phyloP scores from a whole-genome alignment of 2,113 vertebrate genomes.

The Diadophis punctatus region DNA sequence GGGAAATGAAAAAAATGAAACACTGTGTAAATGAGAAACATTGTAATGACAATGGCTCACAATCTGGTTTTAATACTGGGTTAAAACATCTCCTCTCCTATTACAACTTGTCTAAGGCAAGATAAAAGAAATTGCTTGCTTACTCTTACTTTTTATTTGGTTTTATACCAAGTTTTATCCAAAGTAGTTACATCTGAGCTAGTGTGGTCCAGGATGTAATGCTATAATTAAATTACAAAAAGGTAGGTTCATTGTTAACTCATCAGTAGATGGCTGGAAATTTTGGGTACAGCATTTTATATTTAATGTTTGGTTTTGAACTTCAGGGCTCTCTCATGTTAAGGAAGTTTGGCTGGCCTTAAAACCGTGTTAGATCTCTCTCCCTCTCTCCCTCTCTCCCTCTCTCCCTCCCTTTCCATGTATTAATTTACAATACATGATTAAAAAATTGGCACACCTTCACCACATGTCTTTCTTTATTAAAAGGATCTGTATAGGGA shows the following conservation, averaged over 20 bases:
- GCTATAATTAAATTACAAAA: not conserved
- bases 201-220: not conserved
- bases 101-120: not conserved
- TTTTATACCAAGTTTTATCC: not conserved
- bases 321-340: not conserved
- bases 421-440: not conserved
- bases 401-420: not conserved
- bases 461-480: not conserved
- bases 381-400: not conserved
- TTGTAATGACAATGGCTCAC: not conserved
- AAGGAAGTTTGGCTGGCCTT: not conserved
- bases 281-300: not conserved
- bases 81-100: not conserved
- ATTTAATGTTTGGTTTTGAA: not conserved
- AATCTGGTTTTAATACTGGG: slow-evolving; percentile 16
- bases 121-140: not conserved
- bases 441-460: not conserved
- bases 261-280: not conserved
- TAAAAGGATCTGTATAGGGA: not conserved
- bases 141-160: slow-evolving; percentile 5
- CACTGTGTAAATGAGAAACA: slow-evolving; percentile 28
- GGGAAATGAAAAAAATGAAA: slow-evolving; percentile 12
- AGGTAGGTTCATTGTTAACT: not conserved
- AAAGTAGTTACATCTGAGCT: not conserved
- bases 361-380: not conserved